Percentiles rank a stretch among this genome's conserved stretches.
Conservation (phyloP, 2,888 invertebrate genomes). For the Beris morrisii region DNA sequence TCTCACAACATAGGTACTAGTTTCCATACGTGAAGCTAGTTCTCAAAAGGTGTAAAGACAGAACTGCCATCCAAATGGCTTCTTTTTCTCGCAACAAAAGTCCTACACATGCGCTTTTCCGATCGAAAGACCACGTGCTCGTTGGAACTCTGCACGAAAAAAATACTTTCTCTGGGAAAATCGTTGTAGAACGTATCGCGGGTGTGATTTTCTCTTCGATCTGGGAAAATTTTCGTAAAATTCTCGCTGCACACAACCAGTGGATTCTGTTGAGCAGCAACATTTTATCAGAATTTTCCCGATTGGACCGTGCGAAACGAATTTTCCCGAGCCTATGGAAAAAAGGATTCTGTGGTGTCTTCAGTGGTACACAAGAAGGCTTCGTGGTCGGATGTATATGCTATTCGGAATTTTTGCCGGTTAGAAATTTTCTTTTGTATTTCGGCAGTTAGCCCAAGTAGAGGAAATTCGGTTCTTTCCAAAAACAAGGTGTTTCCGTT, state of each 20-base stretch:
- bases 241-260: constrained; percentile 5
- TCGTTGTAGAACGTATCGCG: neutral
- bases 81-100: neutral
- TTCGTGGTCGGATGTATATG: constrained; percentile 21
- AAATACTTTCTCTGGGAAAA: neutral
- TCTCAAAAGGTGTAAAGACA: constrained; percentile 17
- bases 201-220: constrained; percentile 1
- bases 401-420: constrained; percentile 20
- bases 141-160: neutral
- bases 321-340: constrained; percentile 8
- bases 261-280: constrained; percentile 2
- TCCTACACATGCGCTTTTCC: constrained; percentile 13
- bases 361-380: constrained; percentile 33
- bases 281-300: neutral
- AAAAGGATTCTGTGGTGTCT: constrained; percentile 29
- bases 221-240: neutral
- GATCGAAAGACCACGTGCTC: constrained; percentile 19
- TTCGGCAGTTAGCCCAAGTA: neutral
- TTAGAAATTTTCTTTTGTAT: neutral
- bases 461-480: neutral
- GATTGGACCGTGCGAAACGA: constrained; percentile 3
- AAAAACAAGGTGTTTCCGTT: too few species aligned
- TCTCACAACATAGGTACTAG: neutral
- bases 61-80: neutral
- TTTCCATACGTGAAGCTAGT: neutral